A percentile compares a stretch with the other conserved stretches of the same genome.
Conservation (phyloP, 2,888 invertebrate genomes). For the Syrista parreyssii region DNA sequence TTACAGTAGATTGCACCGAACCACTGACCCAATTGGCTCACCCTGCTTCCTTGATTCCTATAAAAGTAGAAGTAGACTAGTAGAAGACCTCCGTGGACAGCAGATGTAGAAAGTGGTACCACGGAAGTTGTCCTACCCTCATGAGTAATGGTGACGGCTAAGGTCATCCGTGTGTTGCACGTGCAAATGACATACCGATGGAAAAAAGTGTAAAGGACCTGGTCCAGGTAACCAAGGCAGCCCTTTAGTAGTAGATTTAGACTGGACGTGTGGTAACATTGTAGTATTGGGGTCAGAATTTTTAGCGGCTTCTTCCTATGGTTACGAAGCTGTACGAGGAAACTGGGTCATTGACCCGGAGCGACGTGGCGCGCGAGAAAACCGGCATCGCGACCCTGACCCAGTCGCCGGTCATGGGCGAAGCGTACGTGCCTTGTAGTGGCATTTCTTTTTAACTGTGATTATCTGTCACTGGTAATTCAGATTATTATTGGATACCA, state of each 20-base stretch:
- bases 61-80: conserved; percentile 4
- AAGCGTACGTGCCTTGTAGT: too few species aligned
- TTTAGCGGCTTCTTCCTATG: background rate
- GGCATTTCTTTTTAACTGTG: too few species aligned
- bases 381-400: conserved; percentile 52
- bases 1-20: conserved; percentile 49
- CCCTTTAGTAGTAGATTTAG: too few species aligned
- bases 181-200: too few species aligned
- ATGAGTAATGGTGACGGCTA: too few species aligned
- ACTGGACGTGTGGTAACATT: too few species aligned
- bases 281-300: conserved; percentile 1
- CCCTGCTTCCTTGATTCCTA: conserved; percentile 16
- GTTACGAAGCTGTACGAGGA: conserved; percentile 21
- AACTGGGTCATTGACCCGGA: conserved; percentile 1
- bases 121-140: too few species aligned
- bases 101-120: background rate
- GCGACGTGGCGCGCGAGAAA: conserved; percentile 4
- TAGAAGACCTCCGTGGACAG: background rate
- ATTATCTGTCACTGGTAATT: too few species aligned
- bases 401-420: conserved; percentile 33
- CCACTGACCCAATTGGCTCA: conserved; percentile 24
- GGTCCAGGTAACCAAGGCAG: too few species aligned
- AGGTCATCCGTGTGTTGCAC: too few species aligned
- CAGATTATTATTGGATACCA: too few species aligned
- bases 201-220: too few species aligned